These are phyloP conservation scores for Ophion costatus DNA, from an alignment of 2,888 invertebrate genomes.

Conservation along the genomic window DNA sequence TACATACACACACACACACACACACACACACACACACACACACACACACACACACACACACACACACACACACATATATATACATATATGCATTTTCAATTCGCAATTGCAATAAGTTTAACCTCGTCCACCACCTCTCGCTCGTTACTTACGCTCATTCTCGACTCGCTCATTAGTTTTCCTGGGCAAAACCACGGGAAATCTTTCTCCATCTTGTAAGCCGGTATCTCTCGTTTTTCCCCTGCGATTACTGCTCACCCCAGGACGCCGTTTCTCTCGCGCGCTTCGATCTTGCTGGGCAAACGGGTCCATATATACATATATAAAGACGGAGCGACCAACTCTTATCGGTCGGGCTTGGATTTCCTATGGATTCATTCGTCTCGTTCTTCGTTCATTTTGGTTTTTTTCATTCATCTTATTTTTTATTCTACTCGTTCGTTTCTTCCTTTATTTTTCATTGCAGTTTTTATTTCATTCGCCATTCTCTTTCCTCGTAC, in stretches of 20 bases:
- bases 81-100: slow-evolving; percentile 74
- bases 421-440: slow-evolving; percentile 24
- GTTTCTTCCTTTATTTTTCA: slow-evolving; percentile 46
- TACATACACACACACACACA: too few relatives aligned
- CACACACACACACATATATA: too few relatives aligned
- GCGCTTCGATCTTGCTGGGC: slow-evolving; percentile 44
- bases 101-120: slow-evolving; percentile 77
- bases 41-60: too few relatives aligned
- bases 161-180: slow-evolving; percentile 60
- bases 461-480: slow-evolving; percentile 37
- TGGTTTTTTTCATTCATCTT: slow-evolving; percentile 21
- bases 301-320: slow-evolving; percentile 8
- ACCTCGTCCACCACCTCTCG: slow-evolving; percentile 69
- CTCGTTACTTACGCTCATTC: slow-evolving; percentile 72
- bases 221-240: slow-evolving; percentile 56
- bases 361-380: slow-evolving; percentile 64
- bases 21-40: too few relatives aligned
- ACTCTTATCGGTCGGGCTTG: slow-evolving; percentile 63
- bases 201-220: slow-evolving; percentile 55
- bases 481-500: slow-evolving; percentile 42
- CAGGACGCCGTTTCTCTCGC: slow-evolving; percentile 48
- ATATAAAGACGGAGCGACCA: neutral
- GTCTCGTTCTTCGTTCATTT: slow-evolving; percentile 54
- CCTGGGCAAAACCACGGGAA: slow-evolving; percentile 45
- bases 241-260: slow-evolving; percentile 43